phyloP scores from a whole-genome alignment of 2,113 vertebrate species.

The Lepidothrix coronata region DNA sequence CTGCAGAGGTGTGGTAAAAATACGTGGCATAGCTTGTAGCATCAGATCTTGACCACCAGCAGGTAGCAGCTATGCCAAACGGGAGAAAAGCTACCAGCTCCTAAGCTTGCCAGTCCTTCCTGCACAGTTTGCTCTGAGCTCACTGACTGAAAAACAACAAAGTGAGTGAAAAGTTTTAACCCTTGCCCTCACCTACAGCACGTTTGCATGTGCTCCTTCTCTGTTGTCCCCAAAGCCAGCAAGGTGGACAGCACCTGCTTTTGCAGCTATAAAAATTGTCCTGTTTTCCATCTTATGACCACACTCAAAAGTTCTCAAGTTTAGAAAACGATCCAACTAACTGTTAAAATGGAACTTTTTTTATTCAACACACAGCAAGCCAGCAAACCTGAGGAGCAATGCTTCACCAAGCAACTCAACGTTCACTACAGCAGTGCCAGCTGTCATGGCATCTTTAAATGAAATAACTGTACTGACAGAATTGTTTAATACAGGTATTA shows the following conservation, averaged over 20 bases:
- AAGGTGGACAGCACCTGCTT: not conserved
- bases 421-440: not conserved
- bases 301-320: not conserved
- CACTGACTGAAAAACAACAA: not conserved
- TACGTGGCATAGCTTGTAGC: not conserved
- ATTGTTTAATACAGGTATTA: not conserved
- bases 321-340: not conserved
- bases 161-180: not conserved
- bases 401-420: not conserved
- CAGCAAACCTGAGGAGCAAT: not conserved
- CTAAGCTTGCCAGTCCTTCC: not conserved
- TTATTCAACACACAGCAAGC: not conserved
- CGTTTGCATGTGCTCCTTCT: not conserved
- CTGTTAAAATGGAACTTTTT: not conserved
- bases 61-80: not conserved
- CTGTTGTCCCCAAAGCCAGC: not conserved
- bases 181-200: not conserved
- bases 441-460: not conserved
- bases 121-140: not conserved
- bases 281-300: not conserved
- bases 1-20: not conserved
- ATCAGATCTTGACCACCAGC: not conserved
- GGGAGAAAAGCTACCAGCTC: not conserved
- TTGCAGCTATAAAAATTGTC: not conserved
- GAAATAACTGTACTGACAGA: not conserved